Evolutionary conservation across 2,888 invertebrate genomes (phyloP).

Genomic region (Cacoxenus indagator): DNA sequence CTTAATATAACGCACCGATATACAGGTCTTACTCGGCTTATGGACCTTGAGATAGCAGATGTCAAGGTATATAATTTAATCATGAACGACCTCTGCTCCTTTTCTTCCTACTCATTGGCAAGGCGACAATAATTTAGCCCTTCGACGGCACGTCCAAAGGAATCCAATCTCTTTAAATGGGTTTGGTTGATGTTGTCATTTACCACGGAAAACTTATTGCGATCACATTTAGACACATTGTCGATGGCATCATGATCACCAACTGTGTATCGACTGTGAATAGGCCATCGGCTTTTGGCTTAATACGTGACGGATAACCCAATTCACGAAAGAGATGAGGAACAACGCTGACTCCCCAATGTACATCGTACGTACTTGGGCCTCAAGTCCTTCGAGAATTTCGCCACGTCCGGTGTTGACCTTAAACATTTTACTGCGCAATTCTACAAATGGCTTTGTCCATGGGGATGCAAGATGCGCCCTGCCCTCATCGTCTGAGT

Average conservation of each 20-base stretch:
- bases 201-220: slow-evolving; percentile 75
- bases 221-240: slow-evolving; percentile 72
- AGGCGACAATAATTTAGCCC: slow-evolving; percentile 78
- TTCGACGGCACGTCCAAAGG: slow-evolving; percentile 74
- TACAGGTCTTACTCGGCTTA: slow-evolving; percentile 75
- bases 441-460: slow-evolving; percentile 62
- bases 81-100: slow-evolving; percentile 75
- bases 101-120: slow-evolving; percentile 75
- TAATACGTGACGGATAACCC: slow-evolving; percentile 86
- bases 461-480: slow-evolving; percentile 61
- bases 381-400: slow-evolving; percentile 77
- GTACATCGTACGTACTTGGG: slow-evolving; percentile 82
- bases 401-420: slow-evolving; percentile 59
- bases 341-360: slow-evolving; percentile 85
- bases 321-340: slow-evolving; percentile 80
- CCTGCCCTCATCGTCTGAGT: slow-evolving; percentile 49
- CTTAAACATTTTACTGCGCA: slow-evolving; percentile 58
- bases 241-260: slow-evolving; percentile 69
- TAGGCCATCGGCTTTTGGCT: slow-evolving; percentile 79
- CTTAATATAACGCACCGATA: slow-evolving; percentile 76
- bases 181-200: slow-evolving; percentile 75
- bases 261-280: slow-evolving; percentile 80
- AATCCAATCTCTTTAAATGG: slow-evolving; percentile 76
- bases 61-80: slow-evolving; percentile 79
- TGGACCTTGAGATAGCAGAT: slow-evolving; percentile 78